phyloP scores from a whole-genome alignment of 1,140 invertebrate genomes.

The Drosophila subpulchrella region DNA sequence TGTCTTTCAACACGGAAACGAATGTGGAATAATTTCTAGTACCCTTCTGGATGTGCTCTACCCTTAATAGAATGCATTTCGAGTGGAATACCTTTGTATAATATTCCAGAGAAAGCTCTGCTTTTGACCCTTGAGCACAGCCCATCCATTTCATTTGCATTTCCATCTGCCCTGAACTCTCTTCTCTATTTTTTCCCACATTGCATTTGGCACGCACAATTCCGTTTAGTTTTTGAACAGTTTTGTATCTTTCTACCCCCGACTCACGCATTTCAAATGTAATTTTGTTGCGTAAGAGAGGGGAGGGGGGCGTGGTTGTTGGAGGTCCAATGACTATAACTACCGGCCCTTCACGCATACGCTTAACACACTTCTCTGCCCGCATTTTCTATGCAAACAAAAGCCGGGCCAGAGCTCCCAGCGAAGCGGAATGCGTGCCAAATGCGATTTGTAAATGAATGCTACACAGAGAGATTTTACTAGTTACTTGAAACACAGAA shows the following conservation, averaged over 20 bases:
- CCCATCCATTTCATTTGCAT: conserved; percentile 7
- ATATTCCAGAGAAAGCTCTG: neutral
- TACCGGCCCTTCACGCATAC: conserved; percentile 46
- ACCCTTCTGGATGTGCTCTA: neutral
- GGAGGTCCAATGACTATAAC: conserved; percentile 17
- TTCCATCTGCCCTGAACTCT: neutral
- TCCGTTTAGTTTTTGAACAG: neutral
- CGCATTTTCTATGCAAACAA: conserved; percentile 63
- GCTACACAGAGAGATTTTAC: conserved; percentile 1
- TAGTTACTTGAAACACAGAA: neutral
- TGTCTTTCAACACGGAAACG: neutral
- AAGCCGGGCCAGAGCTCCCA: conserved; percentile 6
- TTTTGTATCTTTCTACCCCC: neutral
- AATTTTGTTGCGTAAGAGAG: conserved; percentile 8
- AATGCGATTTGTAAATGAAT: conserved; percentile 33
- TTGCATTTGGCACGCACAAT: conserved; percentile 41
- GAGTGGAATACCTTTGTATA: neutral
- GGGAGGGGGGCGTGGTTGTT: neutral
- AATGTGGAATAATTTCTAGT: neutral
- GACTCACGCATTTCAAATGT: conserved; percentile 33
- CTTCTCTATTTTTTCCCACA: neutral
- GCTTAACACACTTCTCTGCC: conserved; percentile 72
- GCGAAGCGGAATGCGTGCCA: conserved; percentile 59
- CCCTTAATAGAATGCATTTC: neutral
- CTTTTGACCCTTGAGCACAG: neutral